A percentile compares a stretch with the other conserved stretches of the same genome.
phyloP scores from a whole-genome alignment of 2,888 invertebrate species.

The Cantharis nigra region DNA sequence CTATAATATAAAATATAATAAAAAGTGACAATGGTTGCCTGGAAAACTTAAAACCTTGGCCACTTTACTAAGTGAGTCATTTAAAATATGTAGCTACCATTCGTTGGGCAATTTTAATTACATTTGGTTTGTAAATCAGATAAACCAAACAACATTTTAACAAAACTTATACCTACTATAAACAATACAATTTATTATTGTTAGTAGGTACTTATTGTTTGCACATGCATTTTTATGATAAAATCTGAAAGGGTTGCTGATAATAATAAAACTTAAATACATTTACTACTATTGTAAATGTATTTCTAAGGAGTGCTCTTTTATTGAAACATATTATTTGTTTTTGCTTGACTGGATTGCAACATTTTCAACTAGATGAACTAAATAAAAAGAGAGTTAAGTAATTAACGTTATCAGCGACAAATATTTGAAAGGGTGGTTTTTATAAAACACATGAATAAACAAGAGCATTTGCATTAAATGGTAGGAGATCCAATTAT shows the following conservation, averaged over 20 bases:
- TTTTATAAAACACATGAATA: not conserved
- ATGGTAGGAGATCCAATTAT: not conserved
- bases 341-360: not conserved
- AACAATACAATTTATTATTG: no score
- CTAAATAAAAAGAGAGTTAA: not conserved
- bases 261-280: not conserved
- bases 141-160: no score
- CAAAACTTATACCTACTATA: no score
- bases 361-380: not conserved
- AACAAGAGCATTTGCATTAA: not conserved
- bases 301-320: not conserved
- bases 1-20: no score
- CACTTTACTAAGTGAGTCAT: no score
- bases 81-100: no score
- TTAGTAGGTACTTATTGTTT: no score
- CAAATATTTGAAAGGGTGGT: not conserved
- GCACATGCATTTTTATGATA: not conserved
- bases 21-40: no score
- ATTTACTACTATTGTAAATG: not conserved
- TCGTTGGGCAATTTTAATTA: no score
- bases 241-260: no score
- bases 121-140: no score
- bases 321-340: not conserved
- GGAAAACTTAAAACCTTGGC: no score
- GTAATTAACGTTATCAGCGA: not conserved